Conservation (phyloP, 2,888 invertebrate genomes). For the Lithodes maja region DNA sequence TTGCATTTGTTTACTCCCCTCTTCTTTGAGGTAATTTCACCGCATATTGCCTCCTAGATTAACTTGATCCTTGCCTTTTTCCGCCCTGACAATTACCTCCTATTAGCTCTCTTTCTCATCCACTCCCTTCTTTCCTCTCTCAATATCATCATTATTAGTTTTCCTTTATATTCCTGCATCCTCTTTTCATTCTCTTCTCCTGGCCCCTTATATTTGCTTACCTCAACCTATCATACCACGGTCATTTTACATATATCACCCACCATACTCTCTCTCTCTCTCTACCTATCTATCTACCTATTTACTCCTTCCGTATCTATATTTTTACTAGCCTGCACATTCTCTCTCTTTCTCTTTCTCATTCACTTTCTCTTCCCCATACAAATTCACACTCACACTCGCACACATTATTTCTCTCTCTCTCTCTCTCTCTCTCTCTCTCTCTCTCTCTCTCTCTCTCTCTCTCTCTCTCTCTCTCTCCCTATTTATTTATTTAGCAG, state of each 20-base stretch:
- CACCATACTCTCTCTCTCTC: background rate
- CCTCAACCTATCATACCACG: background rate
- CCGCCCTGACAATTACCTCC: background rate
- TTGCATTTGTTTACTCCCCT: no score
- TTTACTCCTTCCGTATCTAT: background rate
- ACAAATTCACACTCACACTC: background rate
- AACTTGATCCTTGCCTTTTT: background rate
- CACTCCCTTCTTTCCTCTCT: background rate
- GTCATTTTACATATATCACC: background rate
- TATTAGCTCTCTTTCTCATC: background rate
- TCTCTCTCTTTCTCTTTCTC: background rate
- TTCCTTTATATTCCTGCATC: background rate
- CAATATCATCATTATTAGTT: background rate
- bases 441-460: background rate
- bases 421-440: slow-evolving; percentile 1
- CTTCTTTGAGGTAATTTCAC: no score
- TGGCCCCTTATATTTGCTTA: background rate
- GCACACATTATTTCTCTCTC: background rate
- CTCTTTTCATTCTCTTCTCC: slow-evolving; percentile 1
- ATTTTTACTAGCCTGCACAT: background rate
- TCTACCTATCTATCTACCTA: background rate
- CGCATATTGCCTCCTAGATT: no score
- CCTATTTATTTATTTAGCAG: no score
- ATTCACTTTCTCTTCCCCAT: background rate
- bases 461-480: no score